These are phyloP conservation scores for Pogoniulus pusillus DNA, from an alignment of 2,797 vertebrate species.

Conservation along the genomic window DNA sequence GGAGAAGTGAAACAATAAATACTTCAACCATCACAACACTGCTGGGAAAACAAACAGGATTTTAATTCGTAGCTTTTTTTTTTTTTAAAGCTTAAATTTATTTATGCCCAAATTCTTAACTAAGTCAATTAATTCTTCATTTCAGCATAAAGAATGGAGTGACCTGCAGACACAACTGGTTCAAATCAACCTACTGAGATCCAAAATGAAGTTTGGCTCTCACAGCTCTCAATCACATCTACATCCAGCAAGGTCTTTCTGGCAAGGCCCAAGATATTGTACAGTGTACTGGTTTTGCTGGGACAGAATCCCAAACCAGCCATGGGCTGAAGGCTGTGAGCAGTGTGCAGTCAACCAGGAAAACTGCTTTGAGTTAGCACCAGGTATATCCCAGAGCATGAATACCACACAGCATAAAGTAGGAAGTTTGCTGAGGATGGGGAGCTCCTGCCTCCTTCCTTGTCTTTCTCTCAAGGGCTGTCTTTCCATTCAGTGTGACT, in stretches of 20 bases:
- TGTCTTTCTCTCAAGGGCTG: no score
- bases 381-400: no score
- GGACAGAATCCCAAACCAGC: no score
- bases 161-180: background rate
- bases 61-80: rapidly evolving
- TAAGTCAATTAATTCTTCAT: background rate
- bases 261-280: background rate
- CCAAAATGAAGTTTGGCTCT: background rate
- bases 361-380: no score
- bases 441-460: no score
- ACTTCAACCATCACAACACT: background rate
- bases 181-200: background rate
- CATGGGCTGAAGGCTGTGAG: no score
- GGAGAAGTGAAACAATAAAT: background rate
- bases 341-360: no score
- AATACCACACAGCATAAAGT: no score
- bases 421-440: no score
- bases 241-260: background rate
- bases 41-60: background rate
- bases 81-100: background rate
- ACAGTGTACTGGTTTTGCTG: no score
- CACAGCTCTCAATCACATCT: background rate
- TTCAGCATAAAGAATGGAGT: background rate
- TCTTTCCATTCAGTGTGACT: no score
- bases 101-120: background rate